phyloP scores from a whole-genome alignment of 2,113 vertebrate genomes.

The Illadopsis cleaveri region DNA sequence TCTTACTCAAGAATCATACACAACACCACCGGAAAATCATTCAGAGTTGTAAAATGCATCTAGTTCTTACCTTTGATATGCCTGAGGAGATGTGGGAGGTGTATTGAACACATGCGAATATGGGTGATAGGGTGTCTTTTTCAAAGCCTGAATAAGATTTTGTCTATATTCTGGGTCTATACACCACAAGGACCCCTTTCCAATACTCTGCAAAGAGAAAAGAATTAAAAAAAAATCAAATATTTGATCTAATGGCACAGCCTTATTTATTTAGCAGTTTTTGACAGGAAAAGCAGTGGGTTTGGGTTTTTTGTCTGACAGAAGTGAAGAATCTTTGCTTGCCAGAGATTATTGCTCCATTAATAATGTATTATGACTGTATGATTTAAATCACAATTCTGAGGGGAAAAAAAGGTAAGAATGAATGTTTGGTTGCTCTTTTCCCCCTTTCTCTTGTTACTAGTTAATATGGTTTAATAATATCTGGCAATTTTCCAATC shows the following conservation, averaged over 20 bases:
- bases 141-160: conserved; percentile 99
- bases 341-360: conserved; percentile 1
- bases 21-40: not conserved
- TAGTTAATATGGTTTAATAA: not conserved
- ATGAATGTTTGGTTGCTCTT: not conserved
- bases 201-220: conserved; percentile 90
- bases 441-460: not conserved
- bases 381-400: conserved; percentile 1
- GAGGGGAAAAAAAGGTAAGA: not conserved
- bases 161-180: conserved; percentile 99
- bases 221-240: conserved; percentile 50
- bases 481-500: not conserved
- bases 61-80: conserved; percentile 92
- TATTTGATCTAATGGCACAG: not conserved
- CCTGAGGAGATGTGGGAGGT: conserved; percentile 89
- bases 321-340: not conserved
- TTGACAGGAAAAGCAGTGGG: conserved; percentile 12
- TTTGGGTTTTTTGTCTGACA: not conserved
- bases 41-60: conserved; percentile 16
- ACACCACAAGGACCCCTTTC: conserved; percentile 98
- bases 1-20: not conserved
- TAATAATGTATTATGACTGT: not conserved
- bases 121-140: conserved; percentile 98
- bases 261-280: not conserved
- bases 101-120: conserved; percentile 89